A percentile compares a stretch with the other conserved stretches of the same genome.
Conservation (phyloP, 2,113 vertebrate species). For the Caranx melampygus region DNA sequence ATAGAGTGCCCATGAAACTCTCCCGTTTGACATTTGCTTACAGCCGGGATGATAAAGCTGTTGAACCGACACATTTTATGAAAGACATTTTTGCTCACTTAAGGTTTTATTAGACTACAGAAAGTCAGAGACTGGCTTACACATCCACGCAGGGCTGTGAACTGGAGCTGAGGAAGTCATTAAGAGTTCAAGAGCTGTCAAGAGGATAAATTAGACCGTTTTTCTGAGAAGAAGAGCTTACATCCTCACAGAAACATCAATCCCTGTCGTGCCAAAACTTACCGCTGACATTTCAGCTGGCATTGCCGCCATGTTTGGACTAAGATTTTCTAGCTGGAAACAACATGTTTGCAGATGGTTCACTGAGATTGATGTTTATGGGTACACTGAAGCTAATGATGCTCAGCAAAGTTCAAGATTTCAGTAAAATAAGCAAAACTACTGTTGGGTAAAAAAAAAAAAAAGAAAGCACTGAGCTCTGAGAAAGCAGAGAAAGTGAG, state of each 20-base stretch:
- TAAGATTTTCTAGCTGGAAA: constrained; percentile 31
- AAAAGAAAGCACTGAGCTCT: too few species aligned
- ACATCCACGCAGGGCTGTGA: constrained; percentile 33
- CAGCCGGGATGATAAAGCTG: constrained; percentile 77
- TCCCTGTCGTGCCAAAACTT: constrained; percentile 45
- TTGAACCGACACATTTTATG: constrained; percentile 79
- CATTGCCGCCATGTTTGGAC: constrained; percentile 14
- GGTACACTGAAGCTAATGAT: constrained; percentile 10
- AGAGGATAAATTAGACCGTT: constrained; percentile 73
- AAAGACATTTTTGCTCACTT: constrained; percentile 83
- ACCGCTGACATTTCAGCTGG: constrained; percentile 61
- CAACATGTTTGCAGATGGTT: constrained; percentile 40
- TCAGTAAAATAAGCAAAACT: neutral
- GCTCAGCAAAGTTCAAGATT: neutral
- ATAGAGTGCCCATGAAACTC: constrained; percentile 69
- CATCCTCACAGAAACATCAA: constrained; percentile 46
- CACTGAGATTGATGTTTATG: constrained; percentile 27
- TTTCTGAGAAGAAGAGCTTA: constrained; percentile 46
- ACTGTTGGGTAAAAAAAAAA: too few species aligned
- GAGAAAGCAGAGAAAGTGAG: too few species aligned
- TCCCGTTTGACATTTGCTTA: constrained; percentile 77
- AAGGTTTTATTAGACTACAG: constrained; percentile 81
- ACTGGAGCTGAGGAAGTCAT: constrained; percentile 64
- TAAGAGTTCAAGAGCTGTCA: constrained; percentile 66
- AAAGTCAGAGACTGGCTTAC: constrained; percentile 58